These are phyloP conservation scores for Phania funesta DNA, from an alignment of 2,888 invertebrate species.

Conservation along the genomic window DNA sequence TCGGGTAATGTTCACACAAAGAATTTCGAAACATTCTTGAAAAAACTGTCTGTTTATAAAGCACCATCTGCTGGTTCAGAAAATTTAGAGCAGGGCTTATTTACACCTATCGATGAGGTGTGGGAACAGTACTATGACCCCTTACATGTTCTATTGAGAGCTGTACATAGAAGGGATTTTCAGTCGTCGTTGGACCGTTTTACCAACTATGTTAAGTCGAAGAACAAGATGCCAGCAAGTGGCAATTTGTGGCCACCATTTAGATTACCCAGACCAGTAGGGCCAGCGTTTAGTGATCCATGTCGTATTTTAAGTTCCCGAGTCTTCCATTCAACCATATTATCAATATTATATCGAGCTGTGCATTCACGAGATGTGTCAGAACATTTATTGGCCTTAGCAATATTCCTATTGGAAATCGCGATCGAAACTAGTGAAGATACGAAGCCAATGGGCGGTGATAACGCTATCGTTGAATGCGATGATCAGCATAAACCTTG, in stretches of 20 bases:
- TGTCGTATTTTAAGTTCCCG: constrained; percentile 79
- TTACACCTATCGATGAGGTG: constrained; percentile 91
- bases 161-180: constrained; percentile 95
- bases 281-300: constrained; percentile 86
- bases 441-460: constrained; percentile 68
- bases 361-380: constrained; percentile 88
- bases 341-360: constrained; percentile 92
- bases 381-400: constrained; percentile 93
- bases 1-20: constrained; percentile 94
- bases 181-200: constrained; percentile 97
- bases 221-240: constrained; percentile 83
- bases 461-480: constrained; percentile 75
- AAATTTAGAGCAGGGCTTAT: constrained; percentile 94
- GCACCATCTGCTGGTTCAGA: constrained; percentile 87
- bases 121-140: constrained; percentile 98
- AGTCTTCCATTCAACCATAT: constrained; percentile 82
- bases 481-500: constrained; percentile 72
- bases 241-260: constrained; percentile 91
- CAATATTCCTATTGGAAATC: constrained; percentile 92
- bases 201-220: constrained; percentile 86
- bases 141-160: constrained; percentile 92
- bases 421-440: constrained; percentile 82
- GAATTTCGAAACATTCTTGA: constrained; percentile 92
- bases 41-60: constrained; percentile 91
- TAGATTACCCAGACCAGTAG: constrained; percentile 85